Percentiles rank a stretch among this genome's conserved stretches.
phyloP scores from a whole-genome alignment of 2,113 vertebrate species.

The Onychorhynchus coronatus region DNA sequence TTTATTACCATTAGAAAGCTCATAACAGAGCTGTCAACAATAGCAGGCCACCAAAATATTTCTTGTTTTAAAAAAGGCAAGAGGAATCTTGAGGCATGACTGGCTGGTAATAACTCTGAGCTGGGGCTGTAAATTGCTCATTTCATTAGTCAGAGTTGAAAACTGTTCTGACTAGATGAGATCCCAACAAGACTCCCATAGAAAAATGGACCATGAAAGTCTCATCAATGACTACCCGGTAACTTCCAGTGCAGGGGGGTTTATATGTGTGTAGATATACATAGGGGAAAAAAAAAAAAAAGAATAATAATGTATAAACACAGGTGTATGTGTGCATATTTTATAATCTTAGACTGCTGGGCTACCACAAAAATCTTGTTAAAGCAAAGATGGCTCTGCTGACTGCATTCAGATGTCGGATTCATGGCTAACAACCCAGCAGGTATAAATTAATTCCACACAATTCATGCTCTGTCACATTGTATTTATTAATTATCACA shows the following conservation, averaged over 20 bases:
- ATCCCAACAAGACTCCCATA: not conserved
- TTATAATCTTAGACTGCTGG: not conserved
- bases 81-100: not conserved
- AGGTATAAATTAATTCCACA: conserved; percentile 38
- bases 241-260: not conserved
- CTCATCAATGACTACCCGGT: not conserved
- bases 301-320: not conserved
- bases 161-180: not conserved
- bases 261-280: not conserved
- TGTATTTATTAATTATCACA: conserved; percentile 42
- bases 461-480: not conserved
- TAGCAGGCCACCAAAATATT: conserved; percentile 26
- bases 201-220: not conserved
- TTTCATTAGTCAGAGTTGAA: not conserved
- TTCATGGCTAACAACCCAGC: conserved; percentile 1
- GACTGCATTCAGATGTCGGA: conserved; percentile 8
- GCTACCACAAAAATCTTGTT: not conserved
- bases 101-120: conserved; percentile 19
- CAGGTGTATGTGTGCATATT: not conserved
- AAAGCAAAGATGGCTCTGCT: not conserved
- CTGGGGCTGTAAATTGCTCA: not conserved
- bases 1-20: conserved; percentile 28
- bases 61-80: conserved; percentile 10
- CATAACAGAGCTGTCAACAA: conserved; percentile 30
- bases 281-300: not conserved